Percentiles rank a stretch among this genome's conserved stretches.
Conservation (phyloP, 2,888 invertebrate species). For the Syrphus vitripennis region DNA sequence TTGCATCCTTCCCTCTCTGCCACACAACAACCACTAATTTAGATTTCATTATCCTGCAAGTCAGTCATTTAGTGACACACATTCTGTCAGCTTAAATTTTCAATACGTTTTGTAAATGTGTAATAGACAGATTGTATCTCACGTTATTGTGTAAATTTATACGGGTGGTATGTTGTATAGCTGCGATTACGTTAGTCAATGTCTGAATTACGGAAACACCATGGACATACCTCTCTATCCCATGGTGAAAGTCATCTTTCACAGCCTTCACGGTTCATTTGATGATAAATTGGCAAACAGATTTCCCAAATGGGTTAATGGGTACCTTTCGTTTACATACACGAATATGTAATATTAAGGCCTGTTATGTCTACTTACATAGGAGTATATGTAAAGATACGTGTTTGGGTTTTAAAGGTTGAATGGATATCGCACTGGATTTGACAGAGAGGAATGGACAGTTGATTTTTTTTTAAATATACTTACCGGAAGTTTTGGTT, state of each 20-base stretch:
- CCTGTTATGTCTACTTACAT: background rate
- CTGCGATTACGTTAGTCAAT: conserved; percentile 1
- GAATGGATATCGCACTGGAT: background rate
- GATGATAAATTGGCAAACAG: conserved; percentile 20
- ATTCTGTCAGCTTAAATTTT: conserved; percentile 39
- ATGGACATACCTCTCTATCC: background rate
- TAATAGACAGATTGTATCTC: conserved; percentile 11
- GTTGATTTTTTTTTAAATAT: background rate
- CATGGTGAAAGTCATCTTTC: conserved; percentile 41
- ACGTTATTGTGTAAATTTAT: background rate
- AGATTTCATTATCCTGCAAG: conserved; percentile 35
- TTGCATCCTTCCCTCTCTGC: background rate
- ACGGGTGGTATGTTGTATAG: background rate
- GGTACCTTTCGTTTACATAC: conserved; percentile 1
- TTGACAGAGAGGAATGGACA: background rate
- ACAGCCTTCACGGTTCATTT: conserved; percentile 46
- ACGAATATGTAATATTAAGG: background rate
- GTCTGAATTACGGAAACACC: background rate
- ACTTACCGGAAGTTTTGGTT: background rate
- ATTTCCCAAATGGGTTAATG: conserved; percentile 33
- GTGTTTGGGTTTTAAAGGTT: background rate
- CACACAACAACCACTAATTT: conserved; percentile 38
- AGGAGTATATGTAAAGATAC: background rate
- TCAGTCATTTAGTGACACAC: conserved; percentile 23
- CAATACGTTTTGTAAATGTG: conserved; percentile 7